Base-by-base conservation (phyloP, 2,113 vertebrate species). In the Nyctereutes procyonoides region DNA sequence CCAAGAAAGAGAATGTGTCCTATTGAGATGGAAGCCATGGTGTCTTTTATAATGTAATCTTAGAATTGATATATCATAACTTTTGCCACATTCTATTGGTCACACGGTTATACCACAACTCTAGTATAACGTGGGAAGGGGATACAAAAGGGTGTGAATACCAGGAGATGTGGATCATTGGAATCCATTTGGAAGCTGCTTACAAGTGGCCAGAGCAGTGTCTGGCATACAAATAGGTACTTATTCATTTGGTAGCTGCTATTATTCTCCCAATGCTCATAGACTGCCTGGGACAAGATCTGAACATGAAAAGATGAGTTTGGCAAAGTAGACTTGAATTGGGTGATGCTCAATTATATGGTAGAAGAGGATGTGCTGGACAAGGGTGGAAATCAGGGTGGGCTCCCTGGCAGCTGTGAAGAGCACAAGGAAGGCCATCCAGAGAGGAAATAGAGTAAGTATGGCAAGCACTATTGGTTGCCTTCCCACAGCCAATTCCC, bases 231-330 rank as follows among this genome's bases (percentile, higher is more conserved):
- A 90, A 90, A 56, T 58, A 91, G 73, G 86, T 67, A 35, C 83
- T 86, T 73, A 76, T 32, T 90, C 69, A 58, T 28, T 28, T 67
- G 85, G 19, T 43, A 51, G n/a, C 13, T 67, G 28, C 43, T 80
- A 26, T 92, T 48, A 55, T 32, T 65, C 63, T 95, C 80, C 24
- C 69, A 63, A 0, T 51, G 71, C 17, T 82, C 48, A 88, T 8
- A 93, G 55, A 19, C 58, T 38, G 26, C 38, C n/a, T 63, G 51
- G 38, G 69, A 92, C 87, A 90, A 87, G 43, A 85, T 67, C 38
- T 83, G 65, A 35, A 93, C 58, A 28, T 24, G 24, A 67, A 82
- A 88, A 93, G 74, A 94, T 94, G 71, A 97, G 1, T 1, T 83
- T n/a, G 4, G 32, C 73, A 51, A 85, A 67, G 48, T 30, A 51